Evolutionary conservation across 2,113 vertebrate species (phyloP).

Genomic region (Osmerus eperlanus): DNA sequence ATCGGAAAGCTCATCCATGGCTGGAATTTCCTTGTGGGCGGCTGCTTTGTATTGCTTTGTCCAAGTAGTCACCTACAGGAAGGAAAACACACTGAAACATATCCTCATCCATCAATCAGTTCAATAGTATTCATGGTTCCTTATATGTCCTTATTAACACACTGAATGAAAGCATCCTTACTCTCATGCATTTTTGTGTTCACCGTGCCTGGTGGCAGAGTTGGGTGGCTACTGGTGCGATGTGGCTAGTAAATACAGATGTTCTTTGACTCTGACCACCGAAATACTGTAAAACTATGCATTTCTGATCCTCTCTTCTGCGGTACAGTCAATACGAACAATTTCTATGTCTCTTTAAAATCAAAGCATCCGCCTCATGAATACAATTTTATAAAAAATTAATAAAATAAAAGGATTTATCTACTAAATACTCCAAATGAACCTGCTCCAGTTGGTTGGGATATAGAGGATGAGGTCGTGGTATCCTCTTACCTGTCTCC

Average conservation of each 20-base stretch:
- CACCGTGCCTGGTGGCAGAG: too few species aligned
- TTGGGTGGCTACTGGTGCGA: too few species aligned
- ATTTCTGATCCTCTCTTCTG: too few species aligned
- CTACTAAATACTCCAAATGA: background rate
- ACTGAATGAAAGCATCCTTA: background rate
- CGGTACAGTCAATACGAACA: too few species aligned
- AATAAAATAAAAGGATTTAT: background rate
- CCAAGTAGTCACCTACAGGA: slow-evolving; percentile 84
- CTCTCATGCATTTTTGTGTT: too few species aligned
- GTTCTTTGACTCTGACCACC: too few species aligned
- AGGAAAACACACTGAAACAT: background rate
- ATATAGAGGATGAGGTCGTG: background rate
- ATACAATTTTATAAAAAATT: too few species aligned
- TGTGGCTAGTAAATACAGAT: too few species aligned
- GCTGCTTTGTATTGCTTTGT: slow-evolving; percentile 85
- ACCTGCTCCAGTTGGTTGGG: background rate
- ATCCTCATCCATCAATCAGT: background rate
- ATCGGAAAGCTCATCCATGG: slow-evolving; percentile 79
- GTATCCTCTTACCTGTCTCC: slow-evolving; percentile 80
- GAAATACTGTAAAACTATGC: too few species aligned
- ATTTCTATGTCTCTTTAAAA: background rate
- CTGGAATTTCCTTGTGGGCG: slow-evolving; percentile 79
- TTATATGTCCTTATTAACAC: background rate
- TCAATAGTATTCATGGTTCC: background rate
- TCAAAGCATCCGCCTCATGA: background rate